A percentile compares a stretch with the other conserved stretches of the same genome.
These are phyloP conservation scores for Pygmarrhopalites habei DNA, from an alignment of 1,140 invertebrate species.

Conservation along the genomic window DNA sequence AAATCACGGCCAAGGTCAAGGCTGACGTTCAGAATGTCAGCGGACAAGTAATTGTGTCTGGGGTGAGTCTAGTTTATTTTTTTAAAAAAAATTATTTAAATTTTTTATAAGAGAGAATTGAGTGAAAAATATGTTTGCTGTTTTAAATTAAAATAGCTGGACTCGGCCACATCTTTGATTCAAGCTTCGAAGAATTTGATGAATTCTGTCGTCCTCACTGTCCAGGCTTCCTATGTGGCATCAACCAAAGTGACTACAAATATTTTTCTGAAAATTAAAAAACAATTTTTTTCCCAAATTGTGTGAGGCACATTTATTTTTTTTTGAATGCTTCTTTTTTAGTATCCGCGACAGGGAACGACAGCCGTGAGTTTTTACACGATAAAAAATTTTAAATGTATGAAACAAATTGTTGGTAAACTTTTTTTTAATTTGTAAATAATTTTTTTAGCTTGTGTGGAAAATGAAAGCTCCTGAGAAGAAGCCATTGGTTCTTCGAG, in stretches of 20 bases:
- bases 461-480: constrained; percentile 99
- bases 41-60: constrained; percentile 95
- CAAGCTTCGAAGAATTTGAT: constrained; percentile 98
- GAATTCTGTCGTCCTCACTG: constrained; percentile 97
- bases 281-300: no score
- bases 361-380: constrained; percentile 72
- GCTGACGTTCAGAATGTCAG: constrained; percentile 98
- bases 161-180: constrained; percentile 97
- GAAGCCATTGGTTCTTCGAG: constrained; percentile 89
- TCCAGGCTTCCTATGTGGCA: constrained; percentile 96
- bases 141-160: constrained; percentile 62
- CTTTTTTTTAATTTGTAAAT: no score
- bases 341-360: constrained; percentile 71
- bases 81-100: background rate
- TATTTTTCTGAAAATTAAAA: no score
- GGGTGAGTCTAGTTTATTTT: constrained; percentile 53
- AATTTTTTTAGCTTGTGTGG: constrained; percentile 82
- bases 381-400: no score
- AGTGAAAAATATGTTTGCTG: no score
- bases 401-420: no score
- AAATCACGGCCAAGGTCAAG: constrained; percentile 98
- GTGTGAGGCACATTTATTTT: no score
- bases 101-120: constrained; percentile 1
- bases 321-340: no score
- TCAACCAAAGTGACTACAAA: constrained; percentile 98